Evolutionary conservation across 2,888 invertebrate genomes (phyloP).

Genomic region (Drosophila anomalata): DNA sequence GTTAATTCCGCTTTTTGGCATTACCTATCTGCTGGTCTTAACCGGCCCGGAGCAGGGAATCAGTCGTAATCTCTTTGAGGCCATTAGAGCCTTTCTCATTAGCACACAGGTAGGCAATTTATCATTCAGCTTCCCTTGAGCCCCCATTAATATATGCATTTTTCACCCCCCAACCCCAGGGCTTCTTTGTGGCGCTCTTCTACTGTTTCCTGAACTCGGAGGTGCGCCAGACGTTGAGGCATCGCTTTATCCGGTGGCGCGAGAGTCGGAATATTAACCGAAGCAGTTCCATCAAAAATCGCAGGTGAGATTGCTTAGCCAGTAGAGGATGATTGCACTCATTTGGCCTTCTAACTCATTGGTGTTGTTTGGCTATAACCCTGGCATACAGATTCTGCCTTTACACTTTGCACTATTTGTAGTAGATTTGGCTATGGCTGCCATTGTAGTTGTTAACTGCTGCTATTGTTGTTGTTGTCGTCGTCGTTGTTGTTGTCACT

Average conservation of each 20-base stretch:
- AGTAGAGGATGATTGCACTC: constrained; percentile 18
- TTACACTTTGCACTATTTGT: constrained; percentile 25
- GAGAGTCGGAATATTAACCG: constrained; percentile 83
- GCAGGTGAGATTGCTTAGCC: constrained; percentile 79
- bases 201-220: constrained; percentile 97
- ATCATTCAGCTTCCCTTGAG: background rate
- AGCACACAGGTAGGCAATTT: constrained; percentile 91
- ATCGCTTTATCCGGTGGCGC: constrained; percentile 91
- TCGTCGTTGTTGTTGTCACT: constrained; percentile 56
- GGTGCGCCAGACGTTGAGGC: constrained; percentile 92
- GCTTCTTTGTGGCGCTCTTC: constrained; percentile 94
- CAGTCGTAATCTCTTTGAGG: constrained; percentile 90
- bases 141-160: background rate
- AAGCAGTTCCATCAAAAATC: constrained; percentile 78
- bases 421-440: constrained; percentile 28
- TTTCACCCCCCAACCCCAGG: constrained; percentile 87
- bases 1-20: constrained; percentile 94
- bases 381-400: constrained; percentile 16
- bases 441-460: constrained; percentile 18
- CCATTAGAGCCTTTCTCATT: constrained; percentile 91
- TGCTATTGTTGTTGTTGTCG: constrained; percentile 38
- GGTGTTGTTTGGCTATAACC: constrained; percentile 25
- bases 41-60: constrained; percentile 91
- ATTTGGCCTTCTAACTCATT: constrained; percentile 39
- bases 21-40: constrained; percentile 94